Base-by-base conservation (phyloP, 2,797 vertebrate species). In the Microctenopoma steveboyesi region DNA sequence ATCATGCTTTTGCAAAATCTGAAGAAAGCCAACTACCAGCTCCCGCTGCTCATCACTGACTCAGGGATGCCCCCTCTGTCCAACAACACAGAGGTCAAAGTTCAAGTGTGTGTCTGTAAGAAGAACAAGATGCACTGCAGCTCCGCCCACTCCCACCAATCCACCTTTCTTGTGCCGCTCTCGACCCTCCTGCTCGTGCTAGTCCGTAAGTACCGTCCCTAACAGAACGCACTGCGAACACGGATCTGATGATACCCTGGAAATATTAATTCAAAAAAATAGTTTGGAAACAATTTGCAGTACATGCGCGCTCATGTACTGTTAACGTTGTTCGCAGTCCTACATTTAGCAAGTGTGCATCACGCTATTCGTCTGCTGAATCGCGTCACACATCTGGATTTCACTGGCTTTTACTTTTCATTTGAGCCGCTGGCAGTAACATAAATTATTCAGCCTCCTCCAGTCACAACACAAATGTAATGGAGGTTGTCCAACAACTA, bases 101-200 rank as follows among this genome's bases (percentile, higher is more conserved):
- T 99, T 77, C 97, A 98, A 76, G 97, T 99, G 89, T 99, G 98
- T 69, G 95, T 96, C 94, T 99, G 98, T 83, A 98, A 95, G 92
- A 99, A 98, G 91, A 95, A 92, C 94, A 97, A 91, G 95, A 96
- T 97, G 94, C 95, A 96, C 92, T 99, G 98, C 95, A 99, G 95
- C 58, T 89, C 93, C 0, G 94, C 92, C 0, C 89, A 89, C 52
- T 88, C 89, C 54, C 82, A 86, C 79, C 78, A 74, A 60, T 63
- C 81, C 84, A 82, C 92, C 84, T 93, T 94, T 64, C 92, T 81
- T 0, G 71, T 91, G 13, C 86, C 94, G 86, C 84, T 95, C 22
- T 72, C 89, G 70, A 77, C 93, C 45, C 84, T 93, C 76, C 92
- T 96, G 93, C 90, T 95, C 89, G 88, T 91, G 86, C 88, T 95